phyloP scores from a whole-genome alignment of 1,140 invertebrate species.

The Apocrypta bakeri region DNA sequence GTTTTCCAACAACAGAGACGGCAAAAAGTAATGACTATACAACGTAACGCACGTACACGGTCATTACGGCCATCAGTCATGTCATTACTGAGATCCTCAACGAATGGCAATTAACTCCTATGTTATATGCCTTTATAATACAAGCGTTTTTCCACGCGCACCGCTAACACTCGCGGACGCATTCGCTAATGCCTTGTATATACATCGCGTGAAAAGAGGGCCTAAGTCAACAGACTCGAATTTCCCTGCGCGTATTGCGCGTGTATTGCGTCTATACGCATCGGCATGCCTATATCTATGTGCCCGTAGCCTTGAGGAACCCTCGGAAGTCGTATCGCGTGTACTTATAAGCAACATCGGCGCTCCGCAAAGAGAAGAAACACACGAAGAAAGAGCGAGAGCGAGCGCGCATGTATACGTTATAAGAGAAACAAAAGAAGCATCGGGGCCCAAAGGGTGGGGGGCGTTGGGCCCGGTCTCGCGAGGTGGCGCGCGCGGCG shows the following conservation, averaged over 20 bases:
- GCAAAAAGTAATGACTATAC: neutral
- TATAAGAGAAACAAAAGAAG: neutral
- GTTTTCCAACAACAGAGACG: neutral
- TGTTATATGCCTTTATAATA: too few relatives aligned
- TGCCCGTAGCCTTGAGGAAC: neutral
- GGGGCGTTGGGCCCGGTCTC: conserved; percentile 55
- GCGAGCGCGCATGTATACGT: neutral
- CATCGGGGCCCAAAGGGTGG: conserved; percentile 44
- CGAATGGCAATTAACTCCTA: neutral
- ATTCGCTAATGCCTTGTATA: too few relatives aligned
- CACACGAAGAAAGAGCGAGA: neutral
- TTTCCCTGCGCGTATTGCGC: neutral
- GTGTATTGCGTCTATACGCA: neutral
- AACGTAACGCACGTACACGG: neutral
- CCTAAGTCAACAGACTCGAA: conserved; percentile 9
- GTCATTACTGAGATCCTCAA: neutral
- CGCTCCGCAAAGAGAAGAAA: neutral
- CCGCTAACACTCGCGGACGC: neutral
- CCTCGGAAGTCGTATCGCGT: neutral
- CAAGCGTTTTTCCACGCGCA: neutral
- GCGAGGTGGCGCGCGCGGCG: conserved; percentile 69
- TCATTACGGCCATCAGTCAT: conserved; percentile 1
- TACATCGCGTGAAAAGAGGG: neutral
- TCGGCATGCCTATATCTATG: too few relatives aligned
- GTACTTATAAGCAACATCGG: neutral